phyloP scores from a whole-genome alignment of 2,113 vertebrate species.

The Pseudorhombus dupliciocellatus region DNA sequence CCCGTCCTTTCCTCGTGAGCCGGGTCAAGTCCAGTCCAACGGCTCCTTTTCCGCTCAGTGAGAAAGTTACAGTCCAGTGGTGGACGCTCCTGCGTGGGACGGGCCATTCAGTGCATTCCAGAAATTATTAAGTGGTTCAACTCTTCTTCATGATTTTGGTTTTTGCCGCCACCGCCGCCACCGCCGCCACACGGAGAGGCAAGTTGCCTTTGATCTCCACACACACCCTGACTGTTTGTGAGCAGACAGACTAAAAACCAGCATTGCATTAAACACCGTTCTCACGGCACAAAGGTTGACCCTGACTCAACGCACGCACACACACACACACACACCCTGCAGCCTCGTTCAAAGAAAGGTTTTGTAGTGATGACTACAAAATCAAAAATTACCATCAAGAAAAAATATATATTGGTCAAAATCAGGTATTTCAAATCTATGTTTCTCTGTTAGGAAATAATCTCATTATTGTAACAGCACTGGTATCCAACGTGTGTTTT shows the following conservation, averaged over 20 bases:
- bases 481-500: not conserved
- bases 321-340: too few relatives aligned
- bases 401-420: not conserved
- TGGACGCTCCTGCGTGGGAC: slow-evolving; percentile 1
- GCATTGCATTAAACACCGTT: slow-evolving; percentile 23
- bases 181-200: not conserved
- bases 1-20: not conserved
- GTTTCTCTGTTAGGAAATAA: too few relatives aligned
- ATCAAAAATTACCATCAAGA: not conserved
- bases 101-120: slow-evolving; percentile 43
- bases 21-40: slow-evolving; percentile 24
- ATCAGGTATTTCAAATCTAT: not conserved
- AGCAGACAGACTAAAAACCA: slow-evolving; percentile 5
- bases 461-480: too few relatives aligned
- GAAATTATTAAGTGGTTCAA: slow-evolving; percentile 11
- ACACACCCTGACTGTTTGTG: not conserved
- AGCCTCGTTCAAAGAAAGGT: too few relatives aligned
- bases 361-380: too few relatives aligned
- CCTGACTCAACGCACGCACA: not conserved
- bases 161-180: too few relatives aligned
- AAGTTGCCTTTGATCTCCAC: slow-evolving; percentile 2
- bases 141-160: not conserved
- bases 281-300: not conserved
- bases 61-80: not conserved
- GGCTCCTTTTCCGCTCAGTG: not conserved